Base-by-base conservation (phyloP, 2,113 vertebrate genomes). In the Eulacestoma nigropectus region DNA sequence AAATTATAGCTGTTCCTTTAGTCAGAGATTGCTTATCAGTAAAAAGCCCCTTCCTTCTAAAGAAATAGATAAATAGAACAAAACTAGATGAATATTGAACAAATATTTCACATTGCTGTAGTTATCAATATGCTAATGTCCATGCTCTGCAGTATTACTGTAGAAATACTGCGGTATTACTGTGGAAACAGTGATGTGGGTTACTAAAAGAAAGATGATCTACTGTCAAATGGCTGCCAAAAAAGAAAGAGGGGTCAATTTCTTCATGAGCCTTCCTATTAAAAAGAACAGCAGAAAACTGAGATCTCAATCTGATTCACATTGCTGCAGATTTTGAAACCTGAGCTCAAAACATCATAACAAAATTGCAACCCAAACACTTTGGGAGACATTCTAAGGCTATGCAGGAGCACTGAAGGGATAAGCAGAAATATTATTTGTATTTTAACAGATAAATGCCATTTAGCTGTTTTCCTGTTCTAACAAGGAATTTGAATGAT, bases 1-100 rank as follows among this genome's bases (percentile, higher is more conserved):
- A 96, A 96, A 96, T 95, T 94, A 93, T 92, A 94, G 64, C 56
- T 76, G 64, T 92, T 96, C 68, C 85, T 93, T 90, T 94, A 93
- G 47, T 96, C 56, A 87, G 88, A 96, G 95, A 97, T 96, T 84
- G 62, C 93, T 96, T 97, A 97, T 97, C 96, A 96, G 87, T 46
- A 93, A 87, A 94, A 95, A 69, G 0, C 3, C 68, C 63, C 60
- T 84, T 95, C 81, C 77, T 91, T 94, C 69, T 62, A 85, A 89
- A 95, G 1, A 89, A 93, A 94, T 35, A 90, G 92, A 95, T 89
- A 89, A 83, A 80, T 60, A 74, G 47, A 84, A 86, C 25, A 94
- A 86, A 95, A 81, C 53, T 53, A 90, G 60, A 57, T 1, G 42
- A 70, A 50, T 87, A 63, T 68, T 76, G 81, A 90, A 49, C 39